These are phyloP conservation scores for Spilosoma lubricipeda DNA, from an alignment of 2,888 invertebrate genomes.

Conservation along the genomic window DNA sequence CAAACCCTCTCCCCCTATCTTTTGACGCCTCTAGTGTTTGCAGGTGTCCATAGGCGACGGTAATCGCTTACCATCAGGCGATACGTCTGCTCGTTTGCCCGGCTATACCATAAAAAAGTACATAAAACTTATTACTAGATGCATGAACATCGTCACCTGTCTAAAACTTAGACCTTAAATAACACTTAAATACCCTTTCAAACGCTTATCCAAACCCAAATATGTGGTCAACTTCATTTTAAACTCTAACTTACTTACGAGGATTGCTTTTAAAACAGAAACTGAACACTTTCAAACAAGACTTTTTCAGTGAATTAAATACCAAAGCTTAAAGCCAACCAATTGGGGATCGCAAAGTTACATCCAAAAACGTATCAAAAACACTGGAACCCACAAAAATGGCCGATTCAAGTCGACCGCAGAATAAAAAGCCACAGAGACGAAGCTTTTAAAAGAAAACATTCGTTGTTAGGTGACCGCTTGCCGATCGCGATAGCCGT, in stretches of 20 bases:
- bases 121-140: background rate
- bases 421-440: slow-evolving; percentile 48
- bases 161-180: background rate
- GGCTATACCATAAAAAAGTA: too few species aligned
- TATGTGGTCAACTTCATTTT: background rate
- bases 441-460: slow-evolving; percentile 55
- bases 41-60: too few species aligned
- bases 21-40: too few species aligned
- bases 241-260: background rate
- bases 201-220: background rate
- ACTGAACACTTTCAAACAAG: background rate
- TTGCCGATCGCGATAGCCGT: slow-evolving; percentile 55
- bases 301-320: background rate
- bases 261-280: slow-evolving; percentile 2
- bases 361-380: slow-evolving; percentile 42
- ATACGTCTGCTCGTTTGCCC: too few species aligned
- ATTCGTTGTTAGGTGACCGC: slow-evolving; percentile 52
- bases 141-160: background rate
- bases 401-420: slow-evolving; percentile 45
- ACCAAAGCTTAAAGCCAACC: slow-evolving; percentile 13
- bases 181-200: background rate
- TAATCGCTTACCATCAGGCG: too few species aligned
- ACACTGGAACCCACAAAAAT: slow-evolving; percentile 43
- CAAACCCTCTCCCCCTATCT: too few species aligned
- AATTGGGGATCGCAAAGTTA: slow-evolving; percentile 36